A percentile compares a stretch with the other conserved stretches of the same genome.
Conservation (phyloP, 1,140 invertebrate species). For the Araneus ventricosus region DNA sequence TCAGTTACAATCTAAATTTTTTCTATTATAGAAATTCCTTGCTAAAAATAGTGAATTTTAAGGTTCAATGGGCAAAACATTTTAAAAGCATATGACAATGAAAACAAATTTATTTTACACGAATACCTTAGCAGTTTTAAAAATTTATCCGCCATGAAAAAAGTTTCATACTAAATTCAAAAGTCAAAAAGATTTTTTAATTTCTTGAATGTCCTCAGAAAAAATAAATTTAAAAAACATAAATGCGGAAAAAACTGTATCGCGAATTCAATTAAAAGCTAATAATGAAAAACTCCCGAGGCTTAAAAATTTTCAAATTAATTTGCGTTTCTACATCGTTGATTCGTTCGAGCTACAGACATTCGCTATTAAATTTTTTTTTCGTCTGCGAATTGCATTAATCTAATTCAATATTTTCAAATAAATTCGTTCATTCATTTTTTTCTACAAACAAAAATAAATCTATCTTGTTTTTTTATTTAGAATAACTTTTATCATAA, state of each 20-base stretch:
- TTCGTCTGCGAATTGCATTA: neutral
- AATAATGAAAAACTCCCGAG: neutral
- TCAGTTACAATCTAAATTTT: no score
- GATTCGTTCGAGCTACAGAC: neutral
- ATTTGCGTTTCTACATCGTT: neutral
- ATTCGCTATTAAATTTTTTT: neutral
- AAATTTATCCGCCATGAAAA: no score
- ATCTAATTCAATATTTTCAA: neutral
- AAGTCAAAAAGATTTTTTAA: no score
- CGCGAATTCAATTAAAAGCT: neutral
- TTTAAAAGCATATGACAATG: no score
- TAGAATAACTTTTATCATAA: neutral
- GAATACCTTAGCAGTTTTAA: no score
- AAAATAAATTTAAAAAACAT: no score
- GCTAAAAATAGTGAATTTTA: no score
- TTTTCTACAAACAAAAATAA: neutral
- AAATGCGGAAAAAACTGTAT: neutral
- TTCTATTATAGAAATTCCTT: no score
- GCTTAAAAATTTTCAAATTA: neutral
- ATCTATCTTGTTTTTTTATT: neutral
- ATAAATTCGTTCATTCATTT: neutral
- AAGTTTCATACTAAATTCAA: no score
- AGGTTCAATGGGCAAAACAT: no score
- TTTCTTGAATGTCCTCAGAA: no score
- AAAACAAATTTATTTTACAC: no score